phyloP scores from a whole-genome alignment of 1,140 invertebrate species.

The Plodia interpunctella region DNA sequence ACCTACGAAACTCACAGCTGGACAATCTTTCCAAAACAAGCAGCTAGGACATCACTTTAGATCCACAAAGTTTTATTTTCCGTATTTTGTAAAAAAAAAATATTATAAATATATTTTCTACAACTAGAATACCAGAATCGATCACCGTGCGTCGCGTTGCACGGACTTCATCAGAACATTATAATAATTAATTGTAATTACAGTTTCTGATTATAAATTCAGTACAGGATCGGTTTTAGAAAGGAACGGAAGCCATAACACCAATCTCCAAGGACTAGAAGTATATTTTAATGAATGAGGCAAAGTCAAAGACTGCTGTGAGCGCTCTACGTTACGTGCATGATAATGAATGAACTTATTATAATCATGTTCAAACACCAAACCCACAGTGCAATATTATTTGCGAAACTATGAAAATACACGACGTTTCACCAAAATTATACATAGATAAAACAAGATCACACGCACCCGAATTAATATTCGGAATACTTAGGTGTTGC shows the following conservation, averaged over 20 bases:
- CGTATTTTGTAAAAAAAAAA: too few species aligned
- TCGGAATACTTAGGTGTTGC: too few species aligned
- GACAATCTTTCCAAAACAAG: not conserved
- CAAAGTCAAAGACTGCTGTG: conserved; percentile 21
- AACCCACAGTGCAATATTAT: not conserved
- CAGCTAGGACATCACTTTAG: too few species aligned
- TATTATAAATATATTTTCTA: too few species aligned
- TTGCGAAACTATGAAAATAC: too few species aligned
- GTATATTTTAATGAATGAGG: conserved; percentile 23
- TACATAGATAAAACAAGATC: too few species aligned
- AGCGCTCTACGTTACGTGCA: conserved; percentile 21
- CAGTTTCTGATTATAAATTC: conserved; percentile 5
- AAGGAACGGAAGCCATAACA: conserved; percentile 30
- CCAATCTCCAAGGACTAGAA: conserved; percentile 30
- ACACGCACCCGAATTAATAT: too few species aligned
- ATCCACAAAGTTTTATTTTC: too few species aligned
- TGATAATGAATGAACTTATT: conserved; percentile 21
- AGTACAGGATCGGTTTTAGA: conserved; percentile 16
- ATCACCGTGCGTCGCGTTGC: too few species aligned
- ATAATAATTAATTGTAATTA: not conserved
- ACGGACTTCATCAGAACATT: conserved; percentile 2
- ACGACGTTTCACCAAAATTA: too few species aligned
- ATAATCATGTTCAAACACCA: not conserved
- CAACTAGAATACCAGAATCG: too few species aligned
- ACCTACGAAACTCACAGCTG: too few species aligned